Base-by-base conservation (phyloP, 2,113 vertebrate genomes). In the Edolisoma coerulescens region DNA sequence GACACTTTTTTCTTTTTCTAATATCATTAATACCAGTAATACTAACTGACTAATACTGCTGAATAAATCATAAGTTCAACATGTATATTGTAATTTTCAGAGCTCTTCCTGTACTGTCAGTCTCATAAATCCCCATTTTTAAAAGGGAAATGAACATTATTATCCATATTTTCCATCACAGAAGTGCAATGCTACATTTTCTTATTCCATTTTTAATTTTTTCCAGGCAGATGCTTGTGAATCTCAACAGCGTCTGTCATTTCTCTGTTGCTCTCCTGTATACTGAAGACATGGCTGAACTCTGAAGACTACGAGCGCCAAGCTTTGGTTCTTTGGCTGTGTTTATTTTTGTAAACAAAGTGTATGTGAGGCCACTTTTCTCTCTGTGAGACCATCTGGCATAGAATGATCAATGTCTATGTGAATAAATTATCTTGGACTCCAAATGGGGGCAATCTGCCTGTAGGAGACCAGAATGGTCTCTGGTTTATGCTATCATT, bases 31-130 rank as follows among this genome's bases (percentile, higher is more conserved):
- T 86, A 68, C 19, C 60, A 71, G 44, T 81, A 89, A 64, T 44
- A 27, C 8, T 81, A 77, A 70, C 53, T 67, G 47, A 41, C 7
- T 52, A 81, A 75, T 84, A 77, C 33, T 75, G 44, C 19, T 93
- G 83, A 88, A 95, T 74, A 88, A 95, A 90, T 95, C 41, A 50
- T 70, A 70, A 17, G 17, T 90, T 95, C 60, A 84, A 69, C 67
- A 41, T 7, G 14, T 49, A 53, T 56, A 67, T n/a, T 83, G 41
- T 70, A 69, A 90, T 83, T 94, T 96, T 87, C 59, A 79, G 57
- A 83, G 44, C 8, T 79, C 52, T 85, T 79, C 42, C 32, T 84
- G 26, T 37, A 63, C 35, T 39, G 32, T 74, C 50, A 74, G 54
- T 81, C 30, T 90, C n/a, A 59, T 74, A 92, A 94, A 21, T 80